A percentile compares a stretch with the other conserved stretches of the same genome.
Conservation (phyloP, 2,888 invertebrate species). For the Incurvaria masculella region DNA sequence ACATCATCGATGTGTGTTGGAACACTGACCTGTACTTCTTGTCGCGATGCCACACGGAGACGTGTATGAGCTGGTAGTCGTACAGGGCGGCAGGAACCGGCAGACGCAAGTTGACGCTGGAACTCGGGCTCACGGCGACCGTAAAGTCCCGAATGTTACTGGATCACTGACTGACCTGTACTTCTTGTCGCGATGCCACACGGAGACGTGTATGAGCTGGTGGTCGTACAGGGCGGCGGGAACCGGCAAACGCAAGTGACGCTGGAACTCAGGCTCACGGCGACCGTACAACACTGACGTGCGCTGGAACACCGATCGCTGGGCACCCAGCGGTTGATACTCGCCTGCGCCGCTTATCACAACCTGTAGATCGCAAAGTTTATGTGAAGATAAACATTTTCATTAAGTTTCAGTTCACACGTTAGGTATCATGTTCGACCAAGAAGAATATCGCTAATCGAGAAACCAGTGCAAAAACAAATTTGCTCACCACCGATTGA, state of each 20-base stretch:
- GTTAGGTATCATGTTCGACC: no score
- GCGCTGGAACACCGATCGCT: constrained; percentile 65
- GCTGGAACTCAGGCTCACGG: constrained; percentile 74
- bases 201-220: constrained; percentile 71
- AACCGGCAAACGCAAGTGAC: constrained; percentile 68
- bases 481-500: no score
- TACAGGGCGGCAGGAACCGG: constrained; percentile 55
- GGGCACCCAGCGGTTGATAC: constrained; percentile 37
- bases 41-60: constrained; percentile 87
- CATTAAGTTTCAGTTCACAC: no score
- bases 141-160: constrained; percentile 77
- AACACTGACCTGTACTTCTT: constrained; percentile 79
- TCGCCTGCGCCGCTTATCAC: constrained; percentile 51
- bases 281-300: constrained; percentile 81
- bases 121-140: constrained; percentile 76
- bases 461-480: no score
- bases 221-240: constrained; percentile 49
- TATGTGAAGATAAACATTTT: constrained; percentile 1
- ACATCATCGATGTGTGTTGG: no score
- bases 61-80: constrained; percentile 61
- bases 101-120: constrained; percentile 72
- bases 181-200: constrained; percentile 83
- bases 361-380: constrained; percentile 37
- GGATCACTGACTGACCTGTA: constrained; percentile 74
- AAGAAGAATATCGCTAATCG: no score